A percentile compares a stretch with the other conserved stretches of the same genome.
Evolutionary conservation across 2,113 vertebrate genomes (phyloP).

Genomic region (Rhadina sibilatrix): DNA sequence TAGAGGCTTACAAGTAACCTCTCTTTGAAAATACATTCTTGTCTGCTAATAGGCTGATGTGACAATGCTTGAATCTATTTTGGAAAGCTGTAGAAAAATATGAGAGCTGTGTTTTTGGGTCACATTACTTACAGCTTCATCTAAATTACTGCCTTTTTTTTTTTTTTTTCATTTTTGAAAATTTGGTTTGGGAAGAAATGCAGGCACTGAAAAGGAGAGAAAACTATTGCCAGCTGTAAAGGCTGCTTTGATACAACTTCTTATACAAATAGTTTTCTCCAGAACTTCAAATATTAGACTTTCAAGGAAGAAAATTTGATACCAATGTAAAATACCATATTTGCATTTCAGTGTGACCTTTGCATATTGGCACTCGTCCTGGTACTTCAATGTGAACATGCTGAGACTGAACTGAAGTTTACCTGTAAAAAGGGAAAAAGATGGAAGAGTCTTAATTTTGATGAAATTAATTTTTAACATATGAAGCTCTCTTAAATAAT

Average conservation of each 20-base stretch:
- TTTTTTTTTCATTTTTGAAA: background rate
- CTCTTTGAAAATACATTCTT: background rate
- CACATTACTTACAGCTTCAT: background rate
- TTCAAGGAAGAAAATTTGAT: background rate
- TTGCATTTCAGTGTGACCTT: background rate
- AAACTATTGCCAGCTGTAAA: background rate
- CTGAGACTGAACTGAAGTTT: background rate
- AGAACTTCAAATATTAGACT: constrained; percentile 2
- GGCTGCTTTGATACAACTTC: background rate
- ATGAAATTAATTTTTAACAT: background rate
- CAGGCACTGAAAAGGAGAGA: background rate
- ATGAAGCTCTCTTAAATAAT: background rate
- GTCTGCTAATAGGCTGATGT: background rate
- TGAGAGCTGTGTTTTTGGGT: background rate
- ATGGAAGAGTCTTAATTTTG: background rate
- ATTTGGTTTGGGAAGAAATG: background rate
- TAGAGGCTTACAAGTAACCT: background rate
- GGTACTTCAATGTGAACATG: background rate
- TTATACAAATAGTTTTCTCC: background rate
- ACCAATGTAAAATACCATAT: background rate
- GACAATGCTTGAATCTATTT: background rate
- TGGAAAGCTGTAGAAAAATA: background rate
- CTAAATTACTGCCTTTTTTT: background rate
- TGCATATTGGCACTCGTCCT: background rate
- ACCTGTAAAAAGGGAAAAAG: background rate